Evolutionary conservation across 1,140 invertebrate genomes (phyloP), one percentile per base, ranked within the genome.

Genomic region (Pseudachorutes palmiensis): DNA sequence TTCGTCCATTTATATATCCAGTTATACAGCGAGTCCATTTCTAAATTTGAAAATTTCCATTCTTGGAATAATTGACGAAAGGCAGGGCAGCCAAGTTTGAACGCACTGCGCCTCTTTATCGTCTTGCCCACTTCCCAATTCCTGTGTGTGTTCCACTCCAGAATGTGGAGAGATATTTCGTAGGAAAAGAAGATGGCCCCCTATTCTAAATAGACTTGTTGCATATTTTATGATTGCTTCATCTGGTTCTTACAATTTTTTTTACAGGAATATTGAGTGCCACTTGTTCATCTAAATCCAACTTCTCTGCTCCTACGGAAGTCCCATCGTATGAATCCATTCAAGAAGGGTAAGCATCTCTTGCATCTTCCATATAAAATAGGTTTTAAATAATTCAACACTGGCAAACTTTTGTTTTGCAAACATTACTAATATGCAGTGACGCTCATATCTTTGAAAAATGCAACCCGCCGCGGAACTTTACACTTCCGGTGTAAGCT

Each of bases 251-350:
- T n/a, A n/a, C n/a, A n/a, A n/a, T n/a, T 41, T 41, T 41, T 41
- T 41, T 51, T 69, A 19, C 61, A 70, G 68, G 68, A 48, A 60
- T 70, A 24, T 48, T 70, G 48, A 70, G 68, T 59, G 68, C 68
- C 33, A 63, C 65, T 2, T 70, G 68, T 45, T 70, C 68, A n/a
- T 70, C 49, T 28, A 49, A 58, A 33, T 19, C 22, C 3, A 62
- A 62, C 61, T 66, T 32, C 19, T 49, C 33, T 14, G n/a, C 33
- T 22, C n/a, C n/a, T n/a, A n/a, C n/a, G n/a, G 14, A 24, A 14
- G 51, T 30, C 26, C 24, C 24, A 5, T 26, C 5, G 9, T 55
- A 9, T 19, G 19, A 41, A 55, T 14, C 51, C 14, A 55, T 24
- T 14, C 9, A 9, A 55, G 61, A 62, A 24, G 61, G 31, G 61